Base-by-base conservation (phyloP, 2,888 invertebrate genomes). In the Mycalesis mineus region DNA sequence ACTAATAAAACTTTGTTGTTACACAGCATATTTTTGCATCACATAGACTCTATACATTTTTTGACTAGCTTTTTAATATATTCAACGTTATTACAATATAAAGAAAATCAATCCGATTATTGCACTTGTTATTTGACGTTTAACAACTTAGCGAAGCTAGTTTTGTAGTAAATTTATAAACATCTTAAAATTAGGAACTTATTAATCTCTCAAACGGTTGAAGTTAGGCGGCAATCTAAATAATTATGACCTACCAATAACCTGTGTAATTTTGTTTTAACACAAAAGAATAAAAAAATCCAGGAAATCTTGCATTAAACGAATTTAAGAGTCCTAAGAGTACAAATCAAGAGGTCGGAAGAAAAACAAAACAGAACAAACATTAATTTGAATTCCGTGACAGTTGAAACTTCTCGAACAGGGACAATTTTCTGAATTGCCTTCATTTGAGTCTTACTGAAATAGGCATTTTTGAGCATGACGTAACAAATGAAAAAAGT, bases 401-500 rank as follows among this genome's bases (percentile, higher is more conserved):
- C 88, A 87, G 86, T 82, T 78, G 77, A 81, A 88, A 85, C 78
- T 85, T 87, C 72, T 73, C 75, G 75, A 81, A 82, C 78, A 77
- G 84, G 81, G 85, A 84, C 81, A 84, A 84, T 86, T 84, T 87
- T 80, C 77, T 79, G 80, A 82, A 86, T 84, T 83, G 83, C 81
- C 82, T 84, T 84, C 82, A 82, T 86, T 87, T 82, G 79, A 76
- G 73, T 77, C 79, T 75, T 74, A 79, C 80, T 78, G 78, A 75
- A 84, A 79, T 79, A 78, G 80, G 78, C 79, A 83, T 84, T 87
- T 74, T 87, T 80, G 78, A 88, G 81, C 76, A 84, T 82, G 81
- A 84, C 79, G 82, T 86, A 80, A 88, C 88, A 86, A 88, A 87
- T 88, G 86, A 86, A 88, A 88, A 87, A 88, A 89, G 88, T 88